These are phyloP conservation scores for Ophioderma brevispina DNA, from an alignment of 35 echinoderm and acorn worm genomes.

Conservation along the genomic window DNA sequence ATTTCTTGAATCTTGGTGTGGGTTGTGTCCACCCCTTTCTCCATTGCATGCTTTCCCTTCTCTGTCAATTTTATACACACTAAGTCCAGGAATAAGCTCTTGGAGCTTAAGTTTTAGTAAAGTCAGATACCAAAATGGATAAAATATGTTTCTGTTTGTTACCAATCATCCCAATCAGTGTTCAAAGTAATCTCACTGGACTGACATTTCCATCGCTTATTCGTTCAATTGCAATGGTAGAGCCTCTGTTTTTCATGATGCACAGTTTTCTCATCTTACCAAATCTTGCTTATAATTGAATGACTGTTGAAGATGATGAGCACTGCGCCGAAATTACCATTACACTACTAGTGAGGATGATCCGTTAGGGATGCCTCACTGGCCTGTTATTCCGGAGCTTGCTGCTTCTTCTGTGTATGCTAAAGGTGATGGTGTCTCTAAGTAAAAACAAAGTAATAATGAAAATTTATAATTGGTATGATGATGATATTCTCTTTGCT, in stretches of 20 bases:
- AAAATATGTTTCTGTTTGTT: conserved; percentile 16
- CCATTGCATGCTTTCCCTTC: conserved; percentile 15
- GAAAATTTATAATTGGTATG: background rate
- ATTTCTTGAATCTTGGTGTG: background rate
- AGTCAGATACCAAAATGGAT: conserved; percentile 8
- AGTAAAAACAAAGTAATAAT: background rate
- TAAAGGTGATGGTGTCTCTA: background rate
- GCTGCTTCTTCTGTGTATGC: background rate
- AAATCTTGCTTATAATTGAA: background rate
- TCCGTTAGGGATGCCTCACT: background rate
- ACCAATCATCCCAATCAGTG: conserved; percentile 22
- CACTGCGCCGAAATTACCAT: background rate
- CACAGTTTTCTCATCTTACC: conserved; percentile 9
- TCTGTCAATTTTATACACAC: conserved; percentile 7
- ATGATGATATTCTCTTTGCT: no score
- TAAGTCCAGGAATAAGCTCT: conserved; percentile 23
- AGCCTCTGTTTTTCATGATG: conserved; percentile 7
- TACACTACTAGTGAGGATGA: background rate
- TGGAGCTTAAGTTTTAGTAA: conserved; percentile 1
- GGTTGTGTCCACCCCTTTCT: background rate
- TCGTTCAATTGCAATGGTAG: background rate
- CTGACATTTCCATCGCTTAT: background rate
- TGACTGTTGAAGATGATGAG: background rate
- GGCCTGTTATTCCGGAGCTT: background rate
- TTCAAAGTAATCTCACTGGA: conserved; percentile 20